These are phyloP conservation scores for Corythucha ciliata DNA, from an alignment of 2,888 invertebrate genomes.

Conservation along the genomic window DNA sequence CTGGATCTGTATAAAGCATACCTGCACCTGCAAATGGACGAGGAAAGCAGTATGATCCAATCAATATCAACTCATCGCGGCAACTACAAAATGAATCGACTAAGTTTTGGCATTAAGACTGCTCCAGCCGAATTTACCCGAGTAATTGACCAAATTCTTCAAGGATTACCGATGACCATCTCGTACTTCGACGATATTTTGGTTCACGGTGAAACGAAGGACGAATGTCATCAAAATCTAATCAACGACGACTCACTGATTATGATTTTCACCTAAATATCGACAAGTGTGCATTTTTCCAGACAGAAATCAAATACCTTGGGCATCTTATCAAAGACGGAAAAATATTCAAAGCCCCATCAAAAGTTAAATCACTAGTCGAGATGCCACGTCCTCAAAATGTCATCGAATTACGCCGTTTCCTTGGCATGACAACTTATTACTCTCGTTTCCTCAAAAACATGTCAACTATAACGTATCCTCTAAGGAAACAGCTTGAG, in stretches of 20 bases:
- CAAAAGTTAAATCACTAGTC: too few relatives aligned
- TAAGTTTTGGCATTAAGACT: constrained; percentile 12
- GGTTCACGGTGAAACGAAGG: constrained; percentile 25
- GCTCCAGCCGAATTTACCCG: background rate
- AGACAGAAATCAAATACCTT: constrained; percentile 19
- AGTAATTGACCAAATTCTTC: constrained; percentile 18
- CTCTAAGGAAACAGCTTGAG: too few relatives aligned
- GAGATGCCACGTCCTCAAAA: too few relatives aligned
- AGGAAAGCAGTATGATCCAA: constrained; percentile 21
- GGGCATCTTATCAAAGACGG: too few relatives aligned
- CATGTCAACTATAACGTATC: too few relatives aligned
- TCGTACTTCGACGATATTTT: constrained; percentile 27
- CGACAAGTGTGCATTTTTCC: constrained; percentile 8
- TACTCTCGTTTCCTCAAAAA: too few relatives aligned
- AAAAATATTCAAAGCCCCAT: too few relatives aligned
- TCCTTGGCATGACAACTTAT: too few relatives aligned
- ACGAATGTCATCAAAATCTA: constrained; percentile 22
- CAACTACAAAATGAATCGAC: constrained; percentile 14
- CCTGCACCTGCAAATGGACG: constrained; percentile 26
- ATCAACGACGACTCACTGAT: background rate
- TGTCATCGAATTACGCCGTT: too few relatives aligned
- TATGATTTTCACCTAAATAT: background rate
- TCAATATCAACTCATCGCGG: too few relatives aligned
- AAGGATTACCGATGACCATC: constrained; percentile 20
- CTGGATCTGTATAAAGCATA: constrained; percentile 32